Evolutionary conservation across 2,113 vertebrate genomes (phyloP), one percentile per base, ranked within the genome.

Genomic region (Passer montanus): DNA sequence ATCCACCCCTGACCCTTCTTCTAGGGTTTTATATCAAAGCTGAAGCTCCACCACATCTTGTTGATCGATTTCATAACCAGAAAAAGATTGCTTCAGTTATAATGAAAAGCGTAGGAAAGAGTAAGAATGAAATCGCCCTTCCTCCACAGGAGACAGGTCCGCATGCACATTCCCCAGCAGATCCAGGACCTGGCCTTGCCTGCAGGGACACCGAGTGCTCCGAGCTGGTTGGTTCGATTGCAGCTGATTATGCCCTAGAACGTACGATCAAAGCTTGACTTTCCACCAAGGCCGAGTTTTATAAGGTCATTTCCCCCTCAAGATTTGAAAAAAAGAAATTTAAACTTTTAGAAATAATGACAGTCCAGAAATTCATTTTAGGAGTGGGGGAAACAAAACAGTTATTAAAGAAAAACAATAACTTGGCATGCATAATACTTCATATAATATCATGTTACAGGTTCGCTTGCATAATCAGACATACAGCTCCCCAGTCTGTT

Each of bases 341-440:
- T 26, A 53, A 74, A 47, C 31, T 30, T 83, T 69, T 76, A 50
- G 75, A 69, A 93, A 78, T 33, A 56, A 46, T 23, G 46, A 56
- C 5, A 67, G 59, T 62, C 22, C 28, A 23, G 10, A 83, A 79
- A 67, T 84, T 87, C 27, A 55, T 75, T 88, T 87, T 81, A 93
- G 41, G 52, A 58, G 78, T 16, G 41, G 63, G 41, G 28, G 12
- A n/a, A 86, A 74, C 39, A 84, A 90, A 94, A 69, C 37, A 75
- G 30, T 63, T 77, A 59, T 68, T 81, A 84, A 89, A 90, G 43
- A 41, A 60, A 87, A 93, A 81, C 31, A 81, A 75, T 53, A 94
- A 35, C 31, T 92, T 89, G 76, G 67, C 96, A 96, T 96, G 96
- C 96, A 96, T 95, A 97, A 94, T 95, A 97, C 66, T 90, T 93